Percentiles rank a stretch among this genome's conserved stretches.
Conservation (phyloP, 2,797 vertebrate species). For the Diceros bicornis region DNA sequence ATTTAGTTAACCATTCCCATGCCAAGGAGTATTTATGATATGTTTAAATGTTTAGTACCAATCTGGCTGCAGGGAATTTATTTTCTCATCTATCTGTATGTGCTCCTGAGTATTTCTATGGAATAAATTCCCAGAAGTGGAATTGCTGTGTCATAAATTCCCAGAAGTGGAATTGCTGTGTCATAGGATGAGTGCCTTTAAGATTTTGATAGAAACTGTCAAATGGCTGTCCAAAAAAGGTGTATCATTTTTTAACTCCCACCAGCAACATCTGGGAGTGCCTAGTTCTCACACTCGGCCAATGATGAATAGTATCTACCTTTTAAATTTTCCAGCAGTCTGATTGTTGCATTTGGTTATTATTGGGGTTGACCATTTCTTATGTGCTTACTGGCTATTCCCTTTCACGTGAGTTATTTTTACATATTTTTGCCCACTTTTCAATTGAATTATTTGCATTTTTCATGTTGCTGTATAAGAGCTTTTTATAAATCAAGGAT, state of each 20-base stretch:
- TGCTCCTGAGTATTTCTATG: background rate
- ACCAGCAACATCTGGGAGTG: background rate
- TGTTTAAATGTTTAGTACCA: background rate
- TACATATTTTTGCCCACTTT: background rate
- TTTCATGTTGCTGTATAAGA: background rate
- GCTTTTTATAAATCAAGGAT: background rate
- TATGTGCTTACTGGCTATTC: background rate
- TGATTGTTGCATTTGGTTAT: background rate
- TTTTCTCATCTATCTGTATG: background rate
- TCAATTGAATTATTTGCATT: background rate
- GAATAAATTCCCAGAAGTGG: conserved; percentile 8
- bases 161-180: background rate
- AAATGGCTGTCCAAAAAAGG: background rate
- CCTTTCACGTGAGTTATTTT: background rate
- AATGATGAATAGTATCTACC: background rate
- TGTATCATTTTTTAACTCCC: background rate
- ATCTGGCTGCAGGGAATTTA: background rate
- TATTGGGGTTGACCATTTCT: background rate
- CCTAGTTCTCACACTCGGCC: background rate
- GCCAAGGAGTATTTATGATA: background rate
- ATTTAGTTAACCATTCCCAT: background rate
- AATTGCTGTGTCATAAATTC: conserved; percentile 1
- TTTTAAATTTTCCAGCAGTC: background rate
- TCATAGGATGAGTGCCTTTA: background rate
- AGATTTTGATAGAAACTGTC: conserved; percentile 31